phyloP scores from a whole-genome alignment of 2,888 invertebrate genomes.

The Hydropsyche betteni region DNA sequence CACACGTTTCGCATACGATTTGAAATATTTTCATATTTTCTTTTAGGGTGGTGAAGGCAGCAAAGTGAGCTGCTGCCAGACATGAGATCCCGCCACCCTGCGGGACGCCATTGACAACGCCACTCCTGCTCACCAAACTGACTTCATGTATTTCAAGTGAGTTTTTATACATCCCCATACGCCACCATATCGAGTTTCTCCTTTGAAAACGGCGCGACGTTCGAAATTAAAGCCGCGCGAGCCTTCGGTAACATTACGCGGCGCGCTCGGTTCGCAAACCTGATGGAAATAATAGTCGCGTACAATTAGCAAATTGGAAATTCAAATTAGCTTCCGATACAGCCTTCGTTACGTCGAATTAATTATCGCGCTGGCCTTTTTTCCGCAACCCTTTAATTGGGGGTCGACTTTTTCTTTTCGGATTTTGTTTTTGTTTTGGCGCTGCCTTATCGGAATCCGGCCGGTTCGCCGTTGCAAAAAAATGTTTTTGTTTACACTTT shows the following conservation, averaged over 20 bases:
- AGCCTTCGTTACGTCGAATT: constrained; percentile 15
- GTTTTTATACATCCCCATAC: background rate
- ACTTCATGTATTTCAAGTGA: constrained; percentile 52
- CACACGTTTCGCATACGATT: background rate
- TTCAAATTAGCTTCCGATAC: constrained; percentile 23
- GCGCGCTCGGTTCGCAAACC: background rate
- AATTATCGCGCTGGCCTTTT: background rate
- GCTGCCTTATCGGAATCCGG: too few species aligned
- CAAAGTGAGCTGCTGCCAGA: constrained; percentile 38
- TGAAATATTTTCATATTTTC: background rate
- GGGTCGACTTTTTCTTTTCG: too few species aligned
- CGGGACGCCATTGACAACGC: constrained; percentile 45
- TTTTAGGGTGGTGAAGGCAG: constrained; percentile 37
- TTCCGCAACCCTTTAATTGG: background rate
- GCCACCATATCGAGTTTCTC: background rate
- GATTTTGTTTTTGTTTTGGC: too few species aligned
- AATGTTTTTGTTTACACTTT: too few species aligned
- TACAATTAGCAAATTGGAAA: constrained; percentile 18
- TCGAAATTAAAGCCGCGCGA: too few species aligned
- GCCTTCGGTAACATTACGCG: too few species aligned
- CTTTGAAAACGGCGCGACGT: background rate
- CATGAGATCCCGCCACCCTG: constrained; percentile 44
- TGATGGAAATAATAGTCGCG: constrained; percentile 20
- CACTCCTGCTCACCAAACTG: constrained; percentile 48
- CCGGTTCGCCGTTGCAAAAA: too few species aligned